Conservation (phyloP, 2,113 vertebrate genomes). For the Mormoops blainvillei region DNA sequence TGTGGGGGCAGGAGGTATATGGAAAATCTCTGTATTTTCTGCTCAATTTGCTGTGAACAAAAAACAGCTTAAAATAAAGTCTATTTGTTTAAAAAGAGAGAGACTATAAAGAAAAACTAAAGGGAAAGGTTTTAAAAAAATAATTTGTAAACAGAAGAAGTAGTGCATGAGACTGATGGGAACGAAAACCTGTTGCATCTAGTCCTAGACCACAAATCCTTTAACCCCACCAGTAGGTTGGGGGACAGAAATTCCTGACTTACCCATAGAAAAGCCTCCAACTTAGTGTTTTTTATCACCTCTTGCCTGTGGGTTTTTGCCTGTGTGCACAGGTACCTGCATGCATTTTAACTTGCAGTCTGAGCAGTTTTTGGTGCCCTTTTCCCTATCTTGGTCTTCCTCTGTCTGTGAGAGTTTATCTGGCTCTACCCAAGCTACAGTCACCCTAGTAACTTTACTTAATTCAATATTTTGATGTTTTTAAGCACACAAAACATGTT, state of each 20-base stretch:
- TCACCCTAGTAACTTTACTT: slow-evolving; percentile 70
- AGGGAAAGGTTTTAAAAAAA: not conserved
- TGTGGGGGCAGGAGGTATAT: too few species aligned
- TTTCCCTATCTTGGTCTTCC: not conserved
- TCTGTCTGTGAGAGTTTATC: not conserved
- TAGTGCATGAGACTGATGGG: not conserved
- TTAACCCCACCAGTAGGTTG: too few species aligned
- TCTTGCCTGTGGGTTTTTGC: accelerated
- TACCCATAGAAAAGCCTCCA: accelerated
- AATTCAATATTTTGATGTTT: slow-evolving; percentile 66
- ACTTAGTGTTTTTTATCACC: not conserved
- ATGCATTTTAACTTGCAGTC: accelerated
- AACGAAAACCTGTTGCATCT: not conserved
- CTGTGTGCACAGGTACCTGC: not conserved
- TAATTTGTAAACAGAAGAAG: not conserved
- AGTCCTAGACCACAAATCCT: not conserved
- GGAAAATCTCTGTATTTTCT: not conserved
- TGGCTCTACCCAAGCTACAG: slow-evolving; percentile 29
- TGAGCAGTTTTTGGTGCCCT: not conserved
- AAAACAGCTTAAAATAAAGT: not conserved
- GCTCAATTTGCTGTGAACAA: not conserved
- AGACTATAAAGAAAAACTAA: not conserved
- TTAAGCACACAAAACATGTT: slow-evolving; percentile 60
- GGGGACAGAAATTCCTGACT: not conserved
- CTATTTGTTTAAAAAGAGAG: not conserved